Percentiles rank a stretch among this genome's conserved stretches.
These are phyloP conservation scores for Tylochromis polylepis DNA, from an alignment of 2,113 vertebrate species.

Conservation along the genomic window DNA sequence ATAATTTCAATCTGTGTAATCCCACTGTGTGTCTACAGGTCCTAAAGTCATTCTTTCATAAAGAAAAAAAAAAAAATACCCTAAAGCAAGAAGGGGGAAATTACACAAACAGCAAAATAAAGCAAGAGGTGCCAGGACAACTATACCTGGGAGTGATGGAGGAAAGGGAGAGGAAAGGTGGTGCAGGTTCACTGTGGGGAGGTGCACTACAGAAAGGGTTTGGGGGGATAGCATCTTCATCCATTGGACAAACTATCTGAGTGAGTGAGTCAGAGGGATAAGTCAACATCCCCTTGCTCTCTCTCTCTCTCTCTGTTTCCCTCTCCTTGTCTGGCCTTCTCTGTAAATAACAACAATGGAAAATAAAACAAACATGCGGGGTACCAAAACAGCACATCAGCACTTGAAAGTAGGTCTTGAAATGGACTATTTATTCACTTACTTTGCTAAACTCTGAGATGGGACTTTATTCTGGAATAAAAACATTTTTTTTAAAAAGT, in stretches of 20 bases:
- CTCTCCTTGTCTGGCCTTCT: constrained; percentile 11
- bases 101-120: neutral
- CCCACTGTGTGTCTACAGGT: neutral
- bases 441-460: neutral
- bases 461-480: neutral
- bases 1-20: neutral
- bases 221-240: constrained; percentile 57
- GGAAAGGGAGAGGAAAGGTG: constrained; percentile 45
- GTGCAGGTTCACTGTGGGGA: constrained; percentile 46
- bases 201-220: constrained; percentile 54
- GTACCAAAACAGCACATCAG: neutral
- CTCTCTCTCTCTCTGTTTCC: neutral
- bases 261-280: constrained; percentile 49
- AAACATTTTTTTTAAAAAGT: neutral
- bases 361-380: constrained; percentile 17
- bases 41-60: neutral
- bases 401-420: neutral
- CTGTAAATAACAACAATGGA: constrained; percentile 50
- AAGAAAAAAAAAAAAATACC: neutral
- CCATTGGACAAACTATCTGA: constrained; percentile 62
- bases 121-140: constrained; percentile 32
- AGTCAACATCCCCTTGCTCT: constrained; percentile 61
- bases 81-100: neutral
- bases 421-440: neutral
- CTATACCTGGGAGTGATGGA: constrained; percentile 70